Percentiles rank a stretch among this genome's conserved stretches.
Evolutionary conservation across 1,140 invertebrate species (phyloP).

Genomic region (Pseudomyrmex sp.): DNA sequence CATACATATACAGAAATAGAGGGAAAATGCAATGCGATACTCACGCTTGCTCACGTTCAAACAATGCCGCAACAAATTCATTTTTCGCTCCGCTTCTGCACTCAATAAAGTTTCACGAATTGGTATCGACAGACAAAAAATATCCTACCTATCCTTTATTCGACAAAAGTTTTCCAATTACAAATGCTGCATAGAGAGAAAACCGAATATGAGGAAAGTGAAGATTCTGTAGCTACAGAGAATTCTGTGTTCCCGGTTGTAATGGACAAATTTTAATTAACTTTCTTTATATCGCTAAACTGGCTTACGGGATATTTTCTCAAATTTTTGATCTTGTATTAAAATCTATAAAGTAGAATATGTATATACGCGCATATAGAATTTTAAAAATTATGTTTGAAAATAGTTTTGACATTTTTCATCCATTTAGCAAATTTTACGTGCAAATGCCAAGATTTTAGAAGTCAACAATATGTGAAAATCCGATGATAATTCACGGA

Average conservation of each 20-base stretch:
- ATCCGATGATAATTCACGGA: not conserved
- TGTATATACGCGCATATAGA: too few species aligned
- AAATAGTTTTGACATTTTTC: constrained; percentile 4
- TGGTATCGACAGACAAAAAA: constrained; percentile 46
- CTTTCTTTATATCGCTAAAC: not conserved
- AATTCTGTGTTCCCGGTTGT: not conserved
- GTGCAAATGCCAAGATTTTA: not conserved
- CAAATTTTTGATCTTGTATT: not conserved
- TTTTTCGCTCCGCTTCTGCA: constrained; percentile 30
- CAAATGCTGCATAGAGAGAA: constrained; percentile 37
- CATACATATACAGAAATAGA: not conserved
- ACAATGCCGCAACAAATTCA: constrained; percentile 52
- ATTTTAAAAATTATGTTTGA: not conserved
- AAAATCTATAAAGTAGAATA: too few species aligned
- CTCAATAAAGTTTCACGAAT: constrained; percentile 45
- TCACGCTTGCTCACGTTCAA: constrained; percentile 30
- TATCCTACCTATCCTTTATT: constrained; percentile 34
- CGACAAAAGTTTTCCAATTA: constrained; percentile 55
- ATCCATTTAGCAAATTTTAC: constrained; percentile 22
- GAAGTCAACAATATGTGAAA: not conserved
- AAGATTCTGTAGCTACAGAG: not conserved
- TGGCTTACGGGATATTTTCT: constrained; percentile 5
- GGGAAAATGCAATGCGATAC: constrained; percentile 36
- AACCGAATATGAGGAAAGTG: constrained; percentile 30
- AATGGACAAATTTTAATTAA: constrained; percentile 43